A percentile compares a stretch with the other conserved stretches of the same genome.
Evolutionary conservation across 2,888 invertebrate genomes (phyloP).

Genomic region (Drosophila bunnanda): DNA sequence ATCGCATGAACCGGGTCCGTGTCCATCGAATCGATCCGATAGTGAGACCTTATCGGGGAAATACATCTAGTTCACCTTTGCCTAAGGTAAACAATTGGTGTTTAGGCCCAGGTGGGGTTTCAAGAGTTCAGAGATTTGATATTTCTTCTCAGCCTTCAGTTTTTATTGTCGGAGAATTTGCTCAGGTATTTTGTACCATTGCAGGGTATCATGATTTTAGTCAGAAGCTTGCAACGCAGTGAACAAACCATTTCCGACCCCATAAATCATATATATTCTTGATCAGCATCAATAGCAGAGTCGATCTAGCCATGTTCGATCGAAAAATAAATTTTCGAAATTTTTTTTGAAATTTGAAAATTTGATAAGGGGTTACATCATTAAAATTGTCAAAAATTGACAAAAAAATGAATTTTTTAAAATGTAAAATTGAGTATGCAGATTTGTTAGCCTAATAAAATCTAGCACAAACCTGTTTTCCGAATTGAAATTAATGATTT

Average conservation of each 20-base stretch:
- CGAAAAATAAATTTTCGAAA: background rate
- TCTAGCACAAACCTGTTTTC: background rate
- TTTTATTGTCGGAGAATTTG: background rate
- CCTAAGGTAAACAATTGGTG: background rate
- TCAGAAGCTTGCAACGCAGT: background rate
- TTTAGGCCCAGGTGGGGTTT: background rate
- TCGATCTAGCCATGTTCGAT: background rate
- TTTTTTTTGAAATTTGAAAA: no score
- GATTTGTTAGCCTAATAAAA: background rate
- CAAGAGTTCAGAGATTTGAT: background rate
- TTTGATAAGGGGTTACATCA: no score
- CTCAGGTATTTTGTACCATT: background rate
- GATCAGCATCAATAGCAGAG: background rate
- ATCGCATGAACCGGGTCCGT: conserved; percentile 33
- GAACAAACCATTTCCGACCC: background rate
- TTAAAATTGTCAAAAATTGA: no score
- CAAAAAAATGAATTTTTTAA: no score
- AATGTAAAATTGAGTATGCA: no score
- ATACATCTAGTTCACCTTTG: conserved; percentile 22
- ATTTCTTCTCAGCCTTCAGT: background rate
- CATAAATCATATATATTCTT: background rate
- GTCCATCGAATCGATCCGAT: conserved; percentile 12
- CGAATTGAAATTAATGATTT: background rate
- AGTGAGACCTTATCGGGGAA: conserved; percentile 15
- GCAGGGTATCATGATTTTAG: background rate